Evolutionary conservation across 1,140 invertebrate species (phyloP), one percentile per base, ranked within the genome.

Genomic region (Gonatopus flavifemur): DNA sequence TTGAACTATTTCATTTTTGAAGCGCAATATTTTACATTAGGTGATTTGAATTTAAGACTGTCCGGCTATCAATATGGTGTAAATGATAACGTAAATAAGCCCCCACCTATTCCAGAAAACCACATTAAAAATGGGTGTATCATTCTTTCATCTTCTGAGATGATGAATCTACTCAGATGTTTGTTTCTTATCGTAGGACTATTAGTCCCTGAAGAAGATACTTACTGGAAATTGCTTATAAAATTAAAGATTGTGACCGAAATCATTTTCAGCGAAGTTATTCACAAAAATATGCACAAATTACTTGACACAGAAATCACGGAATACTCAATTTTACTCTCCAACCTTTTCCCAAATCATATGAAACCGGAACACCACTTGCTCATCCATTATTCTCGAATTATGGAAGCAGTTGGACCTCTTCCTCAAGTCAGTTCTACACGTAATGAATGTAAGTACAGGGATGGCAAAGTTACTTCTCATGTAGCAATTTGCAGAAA

Each of bases 11-110:
- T 53, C 43, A 43, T 53, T 19, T n/a, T 15, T 2, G 15, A 36
- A 22, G 33, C 40, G 36, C 48, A 54, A 39, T 31, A 31, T 13
- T 54, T 54, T 45, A 13, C 31, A 22, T 44, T 54, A 13, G 13
- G 39, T n/a, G 2, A 20, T 21, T 40, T 54, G 22, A 54, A 48
- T 33, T 35, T 45, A 20, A 28, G 44, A 20, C 8, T 52, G 4
- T 24, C 35, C 3, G 25, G 3, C 19, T 41, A 41, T 19, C 9
- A 47, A 36, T 52, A 41, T 37, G 37, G 30, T 6, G 12, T 7
- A 7, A 28, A 28, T 6, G 6, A 7, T 28, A 12, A 28, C 6
- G 6, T 28, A 28, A 28, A 28, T 28, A 28, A 28, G 12, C 25
- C 25, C 12, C 6, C 12, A 7, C 6, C 6, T 28, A 28, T 28